Percentiles rank a stretch among this genome's conserved stretches.
Evolutionary conservation across 2,113 vertebrate species (phyloP).

Genomic region (Pteropus alecto): DNA sequence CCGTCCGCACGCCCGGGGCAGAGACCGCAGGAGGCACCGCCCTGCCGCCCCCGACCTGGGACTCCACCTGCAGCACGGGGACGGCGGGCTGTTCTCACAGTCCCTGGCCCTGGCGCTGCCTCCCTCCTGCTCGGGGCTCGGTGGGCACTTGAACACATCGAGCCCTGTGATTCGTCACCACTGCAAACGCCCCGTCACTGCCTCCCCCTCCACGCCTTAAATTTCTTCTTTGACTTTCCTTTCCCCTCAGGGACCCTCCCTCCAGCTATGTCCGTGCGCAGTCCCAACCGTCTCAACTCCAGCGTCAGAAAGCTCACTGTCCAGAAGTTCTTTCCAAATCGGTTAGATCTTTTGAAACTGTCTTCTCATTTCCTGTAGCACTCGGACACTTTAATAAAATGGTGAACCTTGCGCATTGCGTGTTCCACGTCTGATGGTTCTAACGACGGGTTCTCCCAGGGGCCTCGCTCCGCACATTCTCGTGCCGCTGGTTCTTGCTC

Average conservation of each 20-base stretch:
- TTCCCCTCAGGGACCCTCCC: fast-evolving
- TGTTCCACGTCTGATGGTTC: too few species aligned
- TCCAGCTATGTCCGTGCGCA: neutral
- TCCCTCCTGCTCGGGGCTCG: neutral
- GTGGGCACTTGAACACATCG: fast-evolving
- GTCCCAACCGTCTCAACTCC: neutral
- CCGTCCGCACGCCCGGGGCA: neutral
- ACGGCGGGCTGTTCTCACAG: too few species aligned
- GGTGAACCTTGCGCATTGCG: fast-evolving
- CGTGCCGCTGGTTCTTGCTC: neutral
- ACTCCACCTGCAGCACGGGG: neutral
- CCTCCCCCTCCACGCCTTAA: neutral
- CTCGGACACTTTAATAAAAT: neutral
- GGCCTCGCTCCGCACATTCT: neutral
- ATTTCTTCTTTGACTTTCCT: neutral
- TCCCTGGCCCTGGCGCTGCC: too few species aligned
- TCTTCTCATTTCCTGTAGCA: neutral
- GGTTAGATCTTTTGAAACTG: neutral
- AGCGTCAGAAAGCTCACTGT: neutral
- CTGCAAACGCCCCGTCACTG: neutral
- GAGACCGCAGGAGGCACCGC: neutral
- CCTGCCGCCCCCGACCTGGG: too few species aligned
- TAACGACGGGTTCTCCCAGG: fast-evolving
- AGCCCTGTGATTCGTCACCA: too few species aligned
- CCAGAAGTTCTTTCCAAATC: neutral